Base-by-base conservation (phyloP, 1,140 invertebrate genomes). In the Chironomus tepperi region DNA sequence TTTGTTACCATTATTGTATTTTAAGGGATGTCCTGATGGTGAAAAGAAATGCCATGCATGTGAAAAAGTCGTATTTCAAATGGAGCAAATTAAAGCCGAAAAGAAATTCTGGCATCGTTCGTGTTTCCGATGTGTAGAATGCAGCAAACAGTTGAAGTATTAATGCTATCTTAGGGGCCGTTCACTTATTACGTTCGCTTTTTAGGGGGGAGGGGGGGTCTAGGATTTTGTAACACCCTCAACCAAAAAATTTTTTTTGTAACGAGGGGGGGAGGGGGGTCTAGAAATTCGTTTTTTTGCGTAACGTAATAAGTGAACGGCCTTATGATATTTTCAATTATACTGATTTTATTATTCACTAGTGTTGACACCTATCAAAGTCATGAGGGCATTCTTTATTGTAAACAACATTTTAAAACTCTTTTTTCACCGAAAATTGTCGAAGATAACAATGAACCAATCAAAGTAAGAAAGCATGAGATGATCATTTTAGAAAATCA, bases 61-160 rank as follows among this genome's bases (percentile, higher is more conserved):
- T 82, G 85, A 87, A n/a, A 93, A 94, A 79, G 88, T 90, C 74
- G 95, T 96, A 9, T 97, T 96, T 83, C 93, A 94, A 84, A 96
- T 97, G 94, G 95, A 97, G 83, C 89, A 94, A 79, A 89, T 95
- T 75, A 95, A 95, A 83, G 93, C 93, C 1, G 94, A 95, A 81
- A 90, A 89, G 78, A 83, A 88, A 34, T 86, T 92, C 73, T 97
- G 93, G 89, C 95, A 97, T 82, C 96, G 94, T 82, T 91, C 92
- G 80, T 97, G 95, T 84, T 95, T 97, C 86, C 86, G 93, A 77
- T 97, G 95, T 79, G 87, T 88, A 70, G 91, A 95, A 81, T 97
- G 95, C 81, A 90, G 89, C 78, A 96, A 95, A 83, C 91, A 91
- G 79, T 86, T 97, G 74, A 95, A 89, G 92, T 94, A 81, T 34